These are phyloP conservation scores for Benitochromis conjunctus DNA, from an alignment of 2,113 vertebrate species.

Conservation along the genomic window DNA sequence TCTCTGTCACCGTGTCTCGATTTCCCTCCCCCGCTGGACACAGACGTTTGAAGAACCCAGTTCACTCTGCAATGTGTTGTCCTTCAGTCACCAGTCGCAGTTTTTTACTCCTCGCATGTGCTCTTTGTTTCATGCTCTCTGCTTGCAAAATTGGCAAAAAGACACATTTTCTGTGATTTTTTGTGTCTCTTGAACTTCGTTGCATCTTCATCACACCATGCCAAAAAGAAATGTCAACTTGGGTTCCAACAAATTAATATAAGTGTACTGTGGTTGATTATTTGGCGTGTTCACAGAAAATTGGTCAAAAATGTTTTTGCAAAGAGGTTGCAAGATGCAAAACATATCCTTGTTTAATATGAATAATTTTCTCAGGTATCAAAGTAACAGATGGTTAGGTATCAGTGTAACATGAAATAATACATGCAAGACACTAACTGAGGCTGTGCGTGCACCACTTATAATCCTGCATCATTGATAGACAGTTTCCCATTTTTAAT, in stretches of 20 bases:
- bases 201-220: not conserved
- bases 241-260: not conserved
- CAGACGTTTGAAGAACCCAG: constrained; percentile 61
- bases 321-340: not conserved
- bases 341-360: not conserved
- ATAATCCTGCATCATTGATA: not conserved
- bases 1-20: constrained; percentile 83
- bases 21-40: constrained; percentile 64
- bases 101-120: not conserved
- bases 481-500: not conserved
- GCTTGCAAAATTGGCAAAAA: not conserved
- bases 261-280: not conserved
- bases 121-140: not conserved
- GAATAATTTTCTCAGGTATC: not conserved
- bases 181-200: not conserved
- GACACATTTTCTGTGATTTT: not conserved
- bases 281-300: not conserved
- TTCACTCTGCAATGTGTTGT: not conserved
- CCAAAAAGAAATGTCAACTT: not conserved
- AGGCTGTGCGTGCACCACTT: not conserved
- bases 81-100: not conserved
- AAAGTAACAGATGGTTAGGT: not conserved
- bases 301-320: not conserved
- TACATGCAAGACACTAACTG: not conserved
- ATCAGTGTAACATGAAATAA: not conserved